phyloP scores from a whole-genome alignment of 1,140 invertebrate genomes.

The Campoletis sonorensis region DNA sequence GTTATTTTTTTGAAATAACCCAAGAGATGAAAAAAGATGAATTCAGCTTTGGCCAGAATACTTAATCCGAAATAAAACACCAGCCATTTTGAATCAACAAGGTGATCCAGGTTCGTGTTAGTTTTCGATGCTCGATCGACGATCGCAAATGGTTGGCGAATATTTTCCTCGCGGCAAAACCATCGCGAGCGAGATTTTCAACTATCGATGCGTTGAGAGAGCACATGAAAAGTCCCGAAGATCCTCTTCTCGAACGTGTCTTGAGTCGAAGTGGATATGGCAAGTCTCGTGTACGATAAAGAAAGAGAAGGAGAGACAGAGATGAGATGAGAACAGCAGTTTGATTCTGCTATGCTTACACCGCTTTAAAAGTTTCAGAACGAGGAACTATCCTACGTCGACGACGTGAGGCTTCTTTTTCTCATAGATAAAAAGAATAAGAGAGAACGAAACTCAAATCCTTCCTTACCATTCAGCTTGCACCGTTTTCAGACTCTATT shows the following conservation, averaged over 20 bases:
- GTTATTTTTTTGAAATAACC: too few species aligned
- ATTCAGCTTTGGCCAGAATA: too few species aligned
- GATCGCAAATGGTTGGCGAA: neutral
- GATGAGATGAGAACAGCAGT: constrained; percentile 10
- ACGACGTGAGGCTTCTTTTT: constrained; percentile 6
- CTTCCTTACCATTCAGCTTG: constrained; percentile 15
- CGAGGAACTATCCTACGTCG: constrained; percentile 18
- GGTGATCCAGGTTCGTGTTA: neutral
- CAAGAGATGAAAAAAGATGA: too few species aligned
- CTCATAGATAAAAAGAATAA: neutral
- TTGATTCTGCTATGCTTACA: constrained; percentile 42
- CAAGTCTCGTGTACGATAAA: neutral
- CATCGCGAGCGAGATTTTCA: constrained; percentile 1
- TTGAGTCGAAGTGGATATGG: neutral
- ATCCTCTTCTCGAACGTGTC: constrained; percentile 8
- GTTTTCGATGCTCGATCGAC: neutral
- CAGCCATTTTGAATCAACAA: too few species aligned
- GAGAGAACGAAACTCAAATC: constrained; percentile 25
- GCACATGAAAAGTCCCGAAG: constrained; percentile 20
- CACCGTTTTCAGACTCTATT: constrained; percentile 17
- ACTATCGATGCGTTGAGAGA: constrained; percentile 1
- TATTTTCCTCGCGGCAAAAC: constrained; percentile 30
- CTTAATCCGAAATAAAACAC: too few species aligned
- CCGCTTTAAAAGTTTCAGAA: constrained; percentile 43
- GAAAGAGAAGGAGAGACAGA: neutral